A percentile compares a stretch with the other conserved stretches of the same genome.
Evolutionary conservation across 2,797 vertebrate genomes (phyloP).

Genomic region (Eleutherodactylus coqui): DNA sequence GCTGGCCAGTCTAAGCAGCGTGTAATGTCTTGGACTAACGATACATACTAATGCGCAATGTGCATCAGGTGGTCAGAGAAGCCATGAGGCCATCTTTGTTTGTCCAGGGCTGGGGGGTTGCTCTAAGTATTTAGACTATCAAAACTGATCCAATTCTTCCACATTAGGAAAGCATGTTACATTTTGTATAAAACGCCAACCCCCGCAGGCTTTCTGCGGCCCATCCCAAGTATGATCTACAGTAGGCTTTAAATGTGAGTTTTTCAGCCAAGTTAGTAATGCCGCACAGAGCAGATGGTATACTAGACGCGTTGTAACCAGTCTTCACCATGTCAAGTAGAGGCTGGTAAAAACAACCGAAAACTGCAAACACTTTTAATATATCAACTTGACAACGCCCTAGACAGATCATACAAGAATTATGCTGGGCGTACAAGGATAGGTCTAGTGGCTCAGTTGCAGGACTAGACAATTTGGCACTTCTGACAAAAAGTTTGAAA

Average conservation of each 20-base stretch:
- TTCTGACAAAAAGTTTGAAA: not conserved
- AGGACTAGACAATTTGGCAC: not conserved
- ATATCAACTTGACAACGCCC: not conserved
- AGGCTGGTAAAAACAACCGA: conserved; percentile 15
- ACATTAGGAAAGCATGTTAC: not conserved
- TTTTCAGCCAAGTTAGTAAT: conserved; percentile 3
- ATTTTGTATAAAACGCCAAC: not conserved
- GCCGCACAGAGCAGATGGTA: not conserved
- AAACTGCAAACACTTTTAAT: not conserved
- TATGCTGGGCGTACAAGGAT: not conserved
- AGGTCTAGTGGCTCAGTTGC: not conserved
- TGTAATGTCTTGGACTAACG: too few relatives aligned
- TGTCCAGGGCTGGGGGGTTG: too few relatives aligned
- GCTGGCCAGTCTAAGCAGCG: too few relatives aligned
- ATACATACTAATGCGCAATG: too few relatives aligned
- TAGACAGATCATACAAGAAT: not conserved
- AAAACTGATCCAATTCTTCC: too few relatives aligned
- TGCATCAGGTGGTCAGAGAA: too few relatives aligned
- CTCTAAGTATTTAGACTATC: too few relatives aligned
- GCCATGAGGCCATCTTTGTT: too few relatives aligned
- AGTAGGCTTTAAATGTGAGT: not conserved
- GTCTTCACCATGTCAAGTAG: not conserved
- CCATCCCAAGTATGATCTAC: conserved; percentile 23
- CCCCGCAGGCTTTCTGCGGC: conserved; percentile 6
- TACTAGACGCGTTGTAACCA: conserved; percentile 21